Base-by-base conservation (phyloP, 2,888 invertebrate species). In the Theodoxus fluviatilis region DNA sequence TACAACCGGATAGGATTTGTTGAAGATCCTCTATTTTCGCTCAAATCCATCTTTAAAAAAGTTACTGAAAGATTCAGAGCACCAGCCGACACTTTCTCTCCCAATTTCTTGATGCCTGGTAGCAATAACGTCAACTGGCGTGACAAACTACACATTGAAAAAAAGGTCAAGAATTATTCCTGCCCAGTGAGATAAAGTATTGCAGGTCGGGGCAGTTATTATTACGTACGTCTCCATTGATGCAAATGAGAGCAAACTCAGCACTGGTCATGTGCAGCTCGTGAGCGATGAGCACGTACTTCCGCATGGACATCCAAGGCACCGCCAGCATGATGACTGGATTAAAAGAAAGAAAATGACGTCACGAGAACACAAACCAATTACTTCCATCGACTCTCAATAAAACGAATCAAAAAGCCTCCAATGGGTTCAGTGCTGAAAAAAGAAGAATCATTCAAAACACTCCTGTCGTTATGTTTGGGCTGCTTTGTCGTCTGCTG, bases 241-340 rank as follows among this genome's bases (percentile, higher is more conserved):
- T 79, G 64, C 82, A 82, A 7, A 82, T 71, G 72, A 84, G 85
- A 4, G 83, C 84, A 71, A 77, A 85, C 31, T 85, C 84, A 6
- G 84, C 84, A 22, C 74, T 71, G 0, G 81, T 82, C 84, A 85
- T 83, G 4, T 80, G 81, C 12, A 81, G 77, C 28, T 74, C 74
- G 67, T 81, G 81, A 0, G 85, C 84, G 3, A 79, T 76, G 40
- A 85, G 73, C 74, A 85, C 80, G 71, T 84, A 83, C 25, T 75
- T 75, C 55, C 84, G 74, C 75, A 83, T 76, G 31, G 74, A 79
- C 74, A 75, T 73, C 81, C 79, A 82, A 0, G 81, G 82, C 6
- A 83, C 81, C 15, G 80, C 80, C 40, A 83, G 77, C 7, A 82
- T 78, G 22, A 83, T 78, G 22, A 83, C 83, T 82, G 75, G 57